Conservation (phyloP, 2,797 vertebrate species). For the Poeciliopsis presidionis region DNA sequence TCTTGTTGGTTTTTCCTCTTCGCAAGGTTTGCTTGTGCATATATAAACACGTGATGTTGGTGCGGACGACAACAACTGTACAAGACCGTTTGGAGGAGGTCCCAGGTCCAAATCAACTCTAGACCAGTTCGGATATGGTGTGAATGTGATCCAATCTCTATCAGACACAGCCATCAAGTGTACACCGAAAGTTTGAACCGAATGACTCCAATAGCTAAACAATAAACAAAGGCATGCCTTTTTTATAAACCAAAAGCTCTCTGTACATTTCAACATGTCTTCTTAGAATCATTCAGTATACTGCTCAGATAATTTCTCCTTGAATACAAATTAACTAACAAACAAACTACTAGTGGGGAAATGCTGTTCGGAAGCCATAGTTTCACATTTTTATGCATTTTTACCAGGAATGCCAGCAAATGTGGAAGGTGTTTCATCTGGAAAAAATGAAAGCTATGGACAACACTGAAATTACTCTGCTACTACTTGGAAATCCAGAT, state of each 20-base stretch:
- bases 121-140: background rate
- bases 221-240: background rate
- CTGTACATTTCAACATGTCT: background rate
- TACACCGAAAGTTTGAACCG: background rate
- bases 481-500: conserved; percentile 41
- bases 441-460: conserved; percentile 25
- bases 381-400: background rate
- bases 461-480: conserved; percentile 51
- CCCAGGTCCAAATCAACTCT: background rate
- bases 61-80: background rate
- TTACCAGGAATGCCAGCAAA: background rate
- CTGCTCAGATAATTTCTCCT: background rate
- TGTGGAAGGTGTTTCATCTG: background rate
- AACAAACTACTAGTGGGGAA: background rate
- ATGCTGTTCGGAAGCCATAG: background rate
- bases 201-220: background rate
- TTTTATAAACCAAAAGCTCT: background rate
- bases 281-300: background rate
- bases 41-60: background rate
- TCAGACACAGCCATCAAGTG: background rate
- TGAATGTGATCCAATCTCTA: background rate
- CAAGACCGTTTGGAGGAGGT: background rate
- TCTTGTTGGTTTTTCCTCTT: background rate
- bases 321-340: background rate
- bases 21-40: background rate